A percentile compares a stretch with the other conserved stretches of the same genome.
phyloP scores from a whole-genome alignment of 2,888 invertebrate genomes.

The Acanthoscelides obtectus region DNA sequence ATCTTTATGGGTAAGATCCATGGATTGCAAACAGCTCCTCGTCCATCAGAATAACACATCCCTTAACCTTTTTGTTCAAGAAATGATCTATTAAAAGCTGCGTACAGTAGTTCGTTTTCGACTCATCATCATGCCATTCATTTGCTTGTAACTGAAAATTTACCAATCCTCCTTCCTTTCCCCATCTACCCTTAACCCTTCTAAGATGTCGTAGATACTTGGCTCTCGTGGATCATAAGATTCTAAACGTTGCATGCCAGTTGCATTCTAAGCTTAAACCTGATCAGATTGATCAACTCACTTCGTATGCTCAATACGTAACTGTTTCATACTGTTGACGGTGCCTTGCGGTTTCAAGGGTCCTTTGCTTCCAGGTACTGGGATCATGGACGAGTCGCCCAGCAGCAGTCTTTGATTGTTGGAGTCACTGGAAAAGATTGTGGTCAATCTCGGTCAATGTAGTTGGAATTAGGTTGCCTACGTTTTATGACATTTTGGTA shows the following conservation, averaged over 20 bases:
- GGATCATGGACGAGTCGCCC: conserved; percentile 91
- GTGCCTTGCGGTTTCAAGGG: conserved; percentile 83
- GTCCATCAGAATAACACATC: no score
- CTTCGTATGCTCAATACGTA: conserved; percentile 87
- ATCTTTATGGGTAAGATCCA: no score
- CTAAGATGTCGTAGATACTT: not conserved
- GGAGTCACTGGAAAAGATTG: conserved; percentile 66
- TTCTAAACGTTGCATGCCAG: conserved; percentile 21
- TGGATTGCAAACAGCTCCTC: no score
- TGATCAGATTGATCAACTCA: conserved; percentile 47
- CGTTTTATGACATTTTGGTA: no score
- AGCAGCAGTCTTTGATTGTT: conserved; percentile 89
- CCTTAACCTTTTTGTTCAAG: no score
- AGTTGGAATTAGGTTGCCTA: no score
- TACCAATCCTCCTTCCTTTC: not conserved
- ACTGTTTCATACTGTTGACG: conserved; percentile 72
- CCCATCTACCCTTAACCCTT: not conserved
- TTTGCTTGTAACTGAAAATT: no score
- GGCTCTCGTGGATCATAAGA: not conserved
- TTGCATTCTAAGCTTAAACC: conserved; percentile 1
- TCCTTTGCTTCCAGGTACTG: conserved; percentile 72
- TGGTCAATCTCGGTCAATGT: not conserved
- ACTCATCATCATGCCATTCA: no score
- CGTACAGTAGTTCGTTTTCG: no score
- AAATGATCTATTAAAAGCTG: no score